Conservation (phyloP, 2,113 vertebrate genomes). For the Brachyhypopomus occidentalis region DNA sequence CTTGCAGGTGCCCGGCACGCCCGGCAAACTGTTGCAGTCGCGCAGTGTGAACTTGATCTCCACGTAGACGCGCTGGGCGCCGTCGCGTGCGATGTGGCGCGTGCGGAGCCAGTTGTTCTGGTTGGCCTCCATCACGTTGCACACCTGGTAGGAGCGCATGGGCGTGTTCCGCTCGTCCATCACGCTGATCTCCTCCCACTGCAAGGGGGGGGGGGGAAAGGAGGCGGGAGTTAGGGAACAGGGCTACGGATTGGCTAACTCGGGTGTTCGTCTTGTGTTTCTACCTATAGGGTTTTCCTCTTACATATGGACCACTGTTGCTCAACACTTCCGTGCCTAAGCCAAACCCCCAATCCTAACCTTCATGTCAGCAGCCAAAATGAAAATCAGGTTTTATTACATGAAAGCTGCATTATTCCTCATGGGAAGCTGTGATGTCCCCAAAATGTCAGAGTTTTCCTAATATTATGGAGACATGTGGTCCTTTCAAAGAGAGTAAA, state of each 20-base stretch:
- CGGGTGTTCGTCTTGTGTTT: too few relatives aligned
- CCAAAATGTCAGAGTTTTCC: conserved; percentile 19
- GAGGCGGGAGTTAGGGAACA: neutral
- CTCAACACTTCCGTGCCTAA: conserved; percentile 20
- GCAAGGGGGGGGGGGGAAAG: conserved; percentile 42
- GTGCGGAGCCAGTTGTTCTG: conserved; percentile 85
- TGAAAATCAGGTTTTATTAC: conserved; percentile 27
- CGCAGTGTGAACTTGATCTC: conserved; percentile 85
- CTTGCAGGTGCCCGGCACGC: conserved; percentile 82
- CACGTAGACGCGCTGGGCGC: conserved; percentile 80
- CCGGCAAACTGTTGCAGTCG: conserved; percentile 83
- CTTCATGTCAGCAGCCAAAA: conserved; percentile 2
- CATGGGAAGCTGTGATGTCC: conserved; percentile 12
- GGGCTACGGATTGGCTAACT: too few relatives aligned
- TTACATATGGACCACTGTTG: neutral
- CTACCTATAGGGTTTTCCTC: neutral
- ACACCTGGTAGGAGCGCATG: conserved; percentile 82
- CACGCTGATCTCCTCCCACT: conserved; percentile 87
- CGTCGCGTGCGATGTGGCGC: conserved; percentile 76
- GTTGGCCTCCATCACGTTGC: conserved; percentile 82
- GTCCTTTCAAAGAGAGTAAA: neutral
- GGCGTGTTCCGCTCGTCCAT: conserved; percentile 83
- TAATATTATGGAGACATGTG: neutral
- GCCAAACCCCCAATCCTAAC: neutral
- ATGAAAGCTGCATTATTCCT: conserved; percentile 8